Evolutionary conservation across 2,888 invertebrate genomes (phyloP), one percentile per base, ranked within the genome.

Genomic region (Diaperis boleti): DNA sequence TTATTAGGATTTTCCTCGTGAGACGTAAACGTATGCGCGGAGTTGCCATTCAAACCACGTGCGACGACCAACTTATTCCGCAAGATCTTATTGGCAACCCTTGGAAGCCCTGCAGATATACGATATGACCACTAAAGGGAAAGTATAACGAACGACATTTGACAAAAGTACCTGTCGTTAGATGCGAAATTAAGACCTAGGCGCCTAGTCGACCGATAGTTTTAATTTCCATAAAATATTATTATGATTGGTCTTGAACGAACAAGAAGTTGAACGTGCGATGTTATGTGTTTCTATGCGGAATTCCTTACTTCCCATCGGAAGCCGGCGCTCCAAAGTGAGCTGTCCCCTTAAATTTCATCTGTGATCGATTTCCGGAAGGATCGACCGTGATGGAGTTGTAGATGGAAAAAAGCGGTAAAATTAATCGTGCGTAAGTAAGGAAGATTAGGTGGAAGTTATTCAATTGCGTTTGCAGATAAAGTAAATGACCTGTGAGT

Each of bases 391-490:
- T 42, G 29, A 65, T 65, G 62, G 60, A 65, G 59, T 54, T 65
- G 65, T 65, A 65, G 57, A 50, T 29, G 44, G 66, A 68, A 65
- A 42, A 69, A 62, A 54, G 62, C 65, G 65, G 64, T 62, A 65
- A 68, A 69, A 66, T 69, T 69, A 70, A 70, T 69, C 69, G 70
- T 62, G 67, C 62, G 69, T 67, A 66, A 70, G 62, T 69, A 70
- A 70, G 60, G 59, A 67, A 67, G 68, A 70, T 70, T 70, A 69
- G 69, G 67, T 69, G 70, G 69, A 69, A 70, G 69, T 70, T 70
- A 69, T 69, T 69, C 69, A 67, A 67, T 69, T 69, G 70, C 62
- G 63, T 62, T 61, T 63, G 60, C 37, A 67, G 67, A 70, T 70
- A 69, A 69, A 70, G 65, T 64, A 70, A 70, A 70, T 69, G 70